These are phyloP conservation scores for Mystacornis crossleyi DNA, from an alignment of 2,113 vertebrate species.

Conservation along the genomic window DNA sequence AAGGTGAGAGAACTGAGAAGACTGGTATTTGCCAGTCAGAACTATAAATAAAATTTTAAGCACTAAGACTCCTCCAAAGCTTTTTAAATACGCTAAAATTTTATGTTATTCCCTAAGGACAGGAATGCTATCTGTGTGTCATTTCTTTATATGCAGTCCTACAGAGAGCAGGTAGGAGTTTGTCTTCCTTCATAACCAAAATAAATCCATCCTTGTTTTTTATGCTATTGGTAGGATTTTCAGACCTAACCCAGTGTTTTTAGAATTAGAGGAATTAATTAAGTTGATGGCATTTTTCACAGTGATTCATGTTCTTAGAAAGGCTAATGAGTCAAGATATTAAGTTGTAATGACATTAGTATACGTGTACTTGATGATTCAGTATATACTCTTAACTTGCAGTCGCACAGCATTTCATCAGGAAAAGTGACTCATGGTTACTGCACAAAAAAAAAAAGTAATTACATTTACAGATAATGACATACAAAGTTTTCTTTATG, in stretches of 20 bases:
- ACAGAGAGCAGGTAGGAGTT: background rate
- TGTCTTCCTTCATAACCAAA: background rate
- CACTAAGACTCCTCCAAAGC: background rate
- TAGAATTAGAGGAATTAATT: background rate
- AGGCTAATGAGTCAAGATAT: background rate
- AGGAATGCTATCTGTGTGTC: background rate
- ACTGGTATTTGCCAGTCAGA: conserved; percentile 25
- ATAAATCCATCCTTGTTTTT: background rate
- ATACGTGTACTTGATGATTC: background rate
- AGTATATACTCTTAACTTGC: background rate
- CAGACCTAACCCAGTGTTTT: background rate
- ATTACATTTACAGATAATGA: background rate
- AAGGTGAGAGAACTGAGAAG: conserved; percentile 30
- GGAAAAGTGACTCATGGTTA: background rate
- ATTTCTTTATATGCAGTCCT: background rate
- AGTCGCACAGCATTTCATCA: background rate
- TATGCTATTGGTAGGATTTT: background rate
- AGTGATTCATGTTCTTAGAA: conserved; percentile 12
- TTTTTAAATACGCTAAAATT: conserved; percentile 18
- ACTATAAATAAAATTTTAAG: conserved; percentile 44
- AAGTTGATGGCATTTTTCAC: background rate
- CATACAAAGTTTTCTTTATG: background rate
- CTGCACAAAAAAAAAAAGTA: background rate
- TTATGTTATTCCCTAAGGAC: background rate
- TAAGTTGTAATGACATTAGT: background rate